These are phyloP conservation scores for Dynastes hyllus DNA, from an alignment of 2,888 invertebrate species.

Conservation along the genomic window DNA sequence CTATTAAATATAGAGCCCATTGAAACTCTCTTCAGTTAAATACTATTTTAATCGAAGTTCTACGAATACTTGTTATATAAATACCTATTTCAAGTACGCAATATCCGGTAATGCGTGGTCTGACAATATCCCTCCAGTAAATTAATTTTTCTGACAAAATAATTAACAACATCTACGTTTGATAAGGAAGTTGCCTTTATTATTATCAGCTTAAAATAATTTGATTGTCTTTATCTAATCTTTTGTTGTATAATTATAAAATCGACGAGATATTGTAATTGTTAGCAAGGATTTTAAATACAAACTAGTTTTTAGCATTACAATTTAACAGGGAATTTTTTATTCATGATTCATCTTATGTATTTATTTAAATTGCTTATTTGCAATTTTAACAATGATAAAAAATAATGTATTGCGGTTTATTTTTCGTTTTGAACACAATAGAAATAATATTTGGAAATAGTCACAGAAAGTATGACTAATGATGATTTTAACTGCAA, in stretches of 20 bases:
- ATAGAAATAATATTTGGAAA: conserved; percentile 10
- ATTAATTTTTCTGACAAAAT: neutral
- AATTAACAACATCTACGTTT: neutral
- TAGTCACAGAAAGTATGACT: neutral
- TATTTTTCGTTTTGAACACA: conserved; percentile 14
- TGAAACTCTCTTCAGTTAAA: neutral
- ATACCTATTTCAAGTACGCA: neutral
- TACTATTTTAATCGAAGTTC: neutral
- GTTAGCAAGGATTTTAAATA: neutral
- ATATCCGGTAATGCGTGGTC: conserved; percentile 8
- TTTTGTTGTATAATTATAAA: too few relatives aligned
- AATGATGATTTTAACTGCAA: neutral
- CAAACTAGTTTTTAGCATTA: neutral
- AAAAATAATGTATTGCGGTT: neutral
- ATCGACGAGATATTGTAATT: neutral
- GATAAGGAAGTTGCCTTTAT: neutral
- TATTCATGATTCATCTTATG: neutral
- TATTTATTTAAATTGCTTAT: neutral
- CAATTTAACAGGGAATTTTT: neutral
- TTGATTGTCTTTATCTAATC: too few relatives aligned
- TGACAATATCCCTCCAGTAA: neutral
- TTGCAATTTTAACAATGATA: neutral
- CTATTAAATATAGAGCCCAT: neutral
- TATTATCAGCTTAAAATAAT: neutral
- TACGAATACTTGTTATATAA: neutral